Percentiles rank a stretch among this genome's conserved stretches.
Conservation (phyloP, 1,140 invertebrate genomes). For the Propsilocerus akamusi region DNA sequence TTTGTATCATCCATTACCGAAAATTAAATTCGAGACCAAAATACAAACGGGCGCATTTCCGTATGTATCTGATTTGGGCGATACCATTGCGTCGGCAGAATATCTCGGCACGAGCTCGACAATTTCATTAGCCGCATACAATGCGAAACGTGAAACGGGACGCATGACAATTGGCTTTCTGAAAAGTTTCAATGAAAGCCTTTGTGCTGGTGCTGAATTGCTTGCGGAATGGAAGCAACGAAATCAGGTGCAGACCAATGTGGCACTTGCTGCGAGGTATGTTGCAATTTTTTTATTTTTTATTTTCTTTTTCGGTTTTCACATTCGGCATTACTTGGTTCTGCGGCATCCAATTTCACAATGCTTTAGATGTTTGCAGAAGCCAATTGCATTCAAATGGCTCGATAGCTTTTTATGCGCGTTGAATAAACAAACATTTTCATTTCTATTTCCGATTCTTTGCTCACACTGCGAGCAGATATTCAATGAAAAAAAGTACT, state of each 20-base stretch:
- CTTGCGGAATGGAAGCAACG: slow-evolving; percentile 18
- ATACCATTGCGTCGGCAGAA: slow-evolving; percentile 16
- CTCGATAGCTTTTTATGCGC: no score
- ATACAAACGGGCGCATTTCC: slow-evolving; percentile 12
- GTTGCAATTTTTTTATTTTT: no score
- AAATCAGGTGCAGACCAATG: slow-evolving; percentile 10
- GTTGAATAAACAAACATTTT: no score
- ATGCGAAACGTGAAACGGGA: slow-evolving; percentile 15
- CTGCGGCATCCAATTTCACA: no score
- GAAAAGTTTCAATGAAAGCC: slow-evolving; percentile 14
- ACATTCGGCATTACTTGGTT: no score
- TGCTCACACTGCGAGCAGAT: slow-evolving; percentile 7
- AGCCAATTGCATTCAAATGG: no score
- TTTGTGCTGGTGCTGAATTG: slow-evolving; percentile 17
- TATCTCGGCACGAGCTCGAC: slow-evolving; percentile 15
- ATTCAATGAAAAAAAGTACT: slow-evolving; percentile 9
- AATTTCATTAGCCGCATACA: slow-evolving; percentile 17
- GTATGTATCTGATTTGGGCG: slow-evolving; percentile 9
- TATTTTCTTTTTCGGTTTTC: no score
- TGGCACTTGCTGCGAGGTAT: slow-evolving; percentile 17
- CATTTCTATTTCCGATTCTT: no score
- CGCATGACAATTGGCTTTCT: slow-evolving; percentile 17
- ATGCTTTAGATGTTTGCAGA: no score
- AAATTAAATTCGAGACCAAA: slow-evolving; percentile 15
- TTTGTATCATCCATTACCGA: slow-evolving; percentile 17